phyloP scores from a whole-genome alignment of 2,888 invertebrate species.

The Augochlorella aurata region DNA sequence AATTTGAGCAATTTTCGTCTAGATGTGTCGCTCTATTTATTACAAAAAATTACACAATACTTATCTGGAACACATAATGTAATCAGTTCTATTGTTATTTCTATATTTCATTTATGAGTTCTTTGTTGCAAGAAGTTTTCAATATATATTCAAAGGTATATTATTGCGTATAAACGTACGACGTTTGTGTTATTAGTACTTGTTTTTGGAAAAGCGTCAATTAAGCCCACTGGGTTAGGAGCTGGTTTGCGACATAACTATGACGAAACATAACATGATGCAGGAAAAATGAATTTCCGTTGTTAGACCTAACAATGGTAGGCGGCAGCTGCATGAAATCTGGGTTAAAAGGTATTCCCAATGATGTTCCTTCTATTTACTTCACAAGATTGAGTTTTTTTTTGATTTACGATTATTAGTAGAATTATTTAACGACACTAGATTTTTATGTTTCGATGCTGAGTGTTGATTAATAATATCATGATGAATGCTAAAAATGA shows the following conservation, averaged over 20 bases:
- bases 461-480: slow-evolving; percentile 76
- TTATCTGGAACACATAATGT: slow-evolving; percentile 38
- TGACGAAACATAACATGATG: slow-evolving; percentile 69
- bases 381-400: slow-evolving; percentile 76
- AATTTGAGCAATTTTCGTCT: slow-evolving; percentile 71
- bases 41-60: slow-evolving; percentile 37
- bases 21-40: slow-evolving; percentile 68
- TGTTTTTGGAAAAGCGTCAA: slow-evolving; percentile 23
- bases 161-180: slow-evolving; percentile 17
- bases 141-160: slow-evolving; percentile 28
- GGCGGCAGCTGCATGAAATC: slow-evolving; percentile 75
- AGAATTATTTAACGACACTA: slow-evolving; percentile 75
- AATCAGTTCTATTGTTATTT: slow-evolving; percentile 33
- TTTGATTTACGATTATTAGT: slow-evolving; percentile 76
- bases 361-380: slow-evolving; percentile 79
- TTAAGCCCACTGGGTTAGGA: slow-evolving; percentile 28
- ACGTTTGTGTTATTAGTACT: slow-evolving; percentile 45
- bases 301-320: slow-evolving; percentile 67
- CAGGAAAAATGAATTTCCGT: slow-evolving; percentile 66
- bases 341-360: slow-evolving; percentile 76
- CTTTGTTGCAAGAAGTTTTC: slow-evolving; percentile 21
- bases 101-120: slow-evolving; percentile 27
- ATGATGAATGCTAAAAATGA: slow-evolving; percentile 68
- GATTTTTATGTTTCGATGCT: slow-evolving; percentile 76
- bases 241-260: slow-evolving; percentile 64